Evolutionary conservation across 2,113 vertebrate species (phyloP), one percentile per base, ranked within the genome.

Genomic region (Perca fluviatilis): DNA sequence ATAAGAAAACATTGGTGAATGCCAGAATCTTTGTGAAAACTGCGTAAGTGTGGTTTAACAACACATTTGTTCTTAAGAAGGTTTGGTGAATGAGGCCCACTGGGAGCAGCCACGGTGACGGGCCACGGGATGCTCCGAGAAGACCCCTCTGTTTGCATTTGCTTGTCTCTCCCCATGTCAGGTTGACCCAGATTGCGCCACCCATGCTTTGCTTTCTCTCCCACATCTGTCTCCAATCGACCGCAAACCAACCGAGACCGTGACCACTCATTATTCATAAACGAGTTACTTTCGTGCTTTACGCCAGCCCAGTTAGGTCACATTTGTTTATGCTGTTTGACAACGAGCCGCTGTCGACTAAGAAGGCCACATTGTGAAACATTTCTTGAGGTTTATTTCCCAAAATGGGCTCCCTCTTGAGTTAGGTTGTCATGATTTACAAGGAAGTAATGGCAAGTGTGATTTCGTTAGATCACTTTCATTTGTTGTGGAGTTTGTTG

Each of bases 191-290:
- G 85, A 93, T 95, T 90, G 91, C 93, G 47, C 92, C 95, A 92
- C 91, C 90, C 90, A 85, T 89, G 88, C 60, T 73, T 79, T 89
- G 81, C 82, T 89, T 69, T 75, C 84, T 74, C 86, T 66, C 79
- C 63, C 72, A 94, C 93, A 92, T 94, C 93, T 95, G 95, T 86
- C 84, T 94, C 88, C 90, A 93, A 94, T 95, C 69, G 58, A 66
- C 84, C 0, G 65, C 70, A 88, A 92, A 86, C 85, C 91, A 86
- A 80, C 79, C 79, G 89, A 86, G 92, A 89, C 92, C 93, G 61
- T 79, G 86, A 83, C 88, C 88, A 79, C 81, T 94, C 92, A 92
- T 93, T 94, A 93, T 91, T 94, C 85, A 93, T 23, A 92, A 86
- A 89, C 79, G 36, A 86, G 88, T 91, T 76, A 50, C 84, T 82